Evolutionary conservation across 2,797 vertebrate species (phyloP), one percentile per base, ranked within the genome.

Genomic region (Macropodus opercularis): DNA sequence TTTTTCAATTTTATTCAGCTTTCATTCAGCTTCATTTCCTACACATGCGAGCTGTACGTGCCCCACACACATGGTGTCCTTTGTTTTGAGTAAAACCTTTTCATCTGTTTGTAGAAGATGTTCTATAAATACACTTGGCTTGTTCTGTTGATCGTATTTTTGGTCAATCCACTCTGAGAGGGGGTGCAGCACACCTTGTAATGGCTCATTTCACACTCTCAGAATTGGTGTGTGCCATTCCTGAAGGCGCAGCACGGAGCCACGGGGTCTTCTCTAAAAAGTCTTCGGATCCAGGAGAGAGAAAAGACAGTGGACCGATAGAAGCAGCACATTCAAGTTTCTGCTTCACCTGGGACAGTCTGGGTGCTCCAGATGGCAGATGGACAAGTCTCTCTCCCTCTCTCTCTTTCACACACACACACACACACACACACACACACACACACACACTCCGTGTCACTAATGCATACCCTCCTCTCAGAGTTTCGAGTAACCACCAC

Each of bases 121-220:
- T 41, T 36, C 67, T 84, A 69, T 77, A 79, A 81, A 83, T 79
- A 87, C 70, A 83, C 72, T 56, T 55, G 64, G 56, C 63, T 73
- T 63, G 66, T 36, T 75, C 72, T 35, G 48, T 72, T 72, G 71
- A 79, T 82, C 85, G 76, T 65, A 73, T 80, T 83, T 81, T 69
- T 67, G 78, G 78, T 77, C 73, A 82, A 26, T 82, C 75, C 72
- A 79, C 67, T 71, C 65, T 70, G 56, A 63, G 59, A 36, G 51
- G 56, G 68, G 39, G 27, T 51, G 64, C 38, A 40, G 81, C 50
- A 75, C 77, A 83, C 81, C 81, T 87, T 72, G 79, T 80, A 83
- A 88, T 86, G 84, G 80, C 80, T 86, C 74, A 86, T 89, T 89
- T 90, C 87, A 90, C 85, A 84, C 88, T 81, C 75, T 75, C 70